Conservation (phyloP, 1,140 invertebrate species). For the Portunus trituberculatus region DNA sequence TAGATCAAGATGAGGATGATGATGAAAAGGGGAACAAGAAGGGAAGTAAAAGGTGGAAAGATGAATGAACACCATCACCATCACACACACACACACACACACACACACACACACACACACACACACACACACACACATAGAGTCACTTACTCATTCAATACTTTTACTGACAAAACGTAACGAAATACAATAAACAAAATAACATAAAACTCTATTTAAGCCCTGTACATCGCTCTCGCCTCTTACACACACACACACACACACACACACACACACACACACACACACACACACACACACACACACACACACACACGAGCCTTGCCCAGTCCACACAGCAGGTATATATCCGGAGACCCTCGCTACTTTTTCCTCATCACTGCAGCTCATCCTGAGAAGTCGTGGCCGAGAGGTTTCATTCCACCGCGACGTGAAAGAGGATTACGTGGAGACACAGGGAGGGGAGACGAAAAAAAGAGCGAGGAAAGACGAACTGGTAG, state of each 20-base stretch:
- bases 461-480: too few relatives aligned
- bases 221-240: background rate
- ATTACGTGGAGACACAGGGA: too few relatives aligned
- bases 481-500: background rate
- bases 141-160: background rate
- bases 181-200: too few relatives aligned
- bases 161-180: too few relatives aligned
- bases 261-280: slow-evolving; percentile 33
- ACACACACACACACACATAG: background rate
- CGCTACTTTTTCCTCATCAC: too few relatives aligned
- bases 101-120: background rate
- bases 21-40: background rate
- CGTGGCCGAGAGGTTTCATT: too few relatives aligned
- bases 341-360: too few relatives aligned
- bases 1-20: background rate
- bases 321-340: too few relatives aligned
- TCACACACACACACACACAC: background rate
- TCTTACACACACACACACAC: background rate
- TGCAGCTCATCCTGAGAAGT: too few relatives aligned
- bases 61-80: background rate
- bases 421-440: too few relatives aligned
- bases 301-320: background rate
- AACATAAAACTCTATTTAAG: background rate
- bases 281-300: slow-evolving; percentile 35
- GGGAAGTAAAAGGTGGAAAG: background rate